Base-by-base conservation (phyloP, 1,140 invertebrate genomes). In the Aphaenogaster floridana region DNA sequence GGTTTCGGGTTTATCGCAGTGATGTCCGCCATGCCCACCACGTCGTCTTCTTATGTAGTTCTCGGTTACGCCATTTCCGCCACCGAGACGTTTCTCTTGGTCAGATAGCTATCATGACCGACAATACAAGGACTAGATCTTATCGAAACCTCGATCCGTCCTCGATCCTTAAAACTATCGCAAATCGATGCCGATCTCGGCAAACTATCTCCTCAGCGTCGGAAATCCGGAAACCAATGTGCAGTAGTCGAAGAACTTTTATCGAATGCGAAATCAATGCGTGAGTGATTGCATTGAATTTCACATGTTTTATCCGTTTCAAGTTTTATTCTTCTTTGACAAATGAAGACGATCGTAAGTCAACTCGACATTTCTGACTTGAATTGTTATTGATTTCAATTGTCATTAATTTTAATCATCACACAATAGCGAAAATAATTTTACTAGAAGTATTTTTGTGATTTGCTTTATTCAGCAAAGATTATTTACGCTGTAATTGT, bases 1-100 rank as follows among this genome's bases (percentile, higher is more conserved):
- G 92, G 34, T 94, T 89, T 92, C 81, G 71, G 88, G 88, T 93
- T 93, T 92, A 93, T 92, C 93, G 72, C 72, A 71, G 77, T 87
- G 74, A 89, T 91, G 78, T 88, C 52, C n/a, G 83, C 57, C 17
- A 61, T 52, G 68, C 21, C 36, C 39, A 42, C 9, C 80, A 28
- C 17, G 39, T 86, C 84, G 71, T 52, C n/a, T 59, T 50, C 28
- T 88, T 61, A 66, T 36, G 45, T 74, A 54, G 39, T 84, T 80
- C 71, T 54, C 57, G 54, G 36, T 42, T 89, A 64, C 76, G 50
- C 59, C 48, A 72, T 86, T 88, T 71, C 45, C 50, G 34, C 54
- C 36, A 45, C 54, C 36, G 63, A 54, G 45, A 84, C 52, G 48
- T 50, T 74, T 39, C 88, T 80, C 76, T 63, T 64, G 50, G 5